Evolutionary conservation across 2,888 invertebrate genomes (phyloP), one percentile per base, ranked within the genome.

Genomic region (Chironomus riparius): DNA sequence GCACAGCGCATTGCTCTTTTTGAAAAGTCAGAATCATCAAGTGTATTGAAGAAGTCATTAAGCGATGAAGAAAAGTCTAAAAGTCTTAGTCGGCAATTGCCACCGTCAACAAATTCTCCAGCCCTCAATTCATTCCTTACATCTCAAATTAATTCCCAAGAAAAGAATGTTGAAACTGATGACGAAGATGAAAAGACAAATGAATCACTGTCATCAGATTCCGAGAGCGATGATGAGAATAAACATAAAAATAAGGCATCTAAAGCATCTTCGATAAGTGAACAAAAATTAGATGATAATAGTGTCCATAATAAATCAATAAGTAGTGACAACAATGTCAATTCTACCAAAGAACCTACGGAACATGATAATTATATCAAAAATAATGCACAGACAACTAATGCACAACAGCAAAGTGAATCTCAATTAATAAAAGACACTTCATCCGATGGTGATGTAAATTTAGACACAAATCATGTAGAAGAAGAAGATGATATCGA

Each of bases 31-130:
- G 78, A 78, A 48, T 76, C 74, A 28, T 48, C 78, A 7, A 78
- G 78, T 48, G 71, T 77, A n/a, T 77, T 81, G 62, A 81, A 80
- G 72, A 82, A 85, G 76, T 87, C 87, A 10, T 81, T 88, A 73
- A 88, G 87, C 79, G 88, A 88, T 80, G 88, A 88, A 79, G 88
- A 88, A 78, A 88, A 88, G 79, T 81, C 83, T 10, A 82, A 84
- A 73, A 83, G 82, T 76, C 78, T 85, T 65, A 80, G 81, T 77
- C 79, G 80, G 62, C 79, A 79, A 76, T 78, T 81, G 68, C 81
- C 81, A 22, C 80, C 79, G 7, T 77, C 79, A 70, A 81, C 81
- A 72, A 81, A 81, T 22, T 69, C 69, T 4, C n/a, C 10, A 38
- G 76, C 69, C 12, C 56, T 76, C 5, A 76, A 69, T 38, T 28